A percentile compares a stretch with the other conserved stretches of the same genome.
Conservation (phyloP, 2,888 invertebrate genomes). For the Callyntrura sp. region DNA sequence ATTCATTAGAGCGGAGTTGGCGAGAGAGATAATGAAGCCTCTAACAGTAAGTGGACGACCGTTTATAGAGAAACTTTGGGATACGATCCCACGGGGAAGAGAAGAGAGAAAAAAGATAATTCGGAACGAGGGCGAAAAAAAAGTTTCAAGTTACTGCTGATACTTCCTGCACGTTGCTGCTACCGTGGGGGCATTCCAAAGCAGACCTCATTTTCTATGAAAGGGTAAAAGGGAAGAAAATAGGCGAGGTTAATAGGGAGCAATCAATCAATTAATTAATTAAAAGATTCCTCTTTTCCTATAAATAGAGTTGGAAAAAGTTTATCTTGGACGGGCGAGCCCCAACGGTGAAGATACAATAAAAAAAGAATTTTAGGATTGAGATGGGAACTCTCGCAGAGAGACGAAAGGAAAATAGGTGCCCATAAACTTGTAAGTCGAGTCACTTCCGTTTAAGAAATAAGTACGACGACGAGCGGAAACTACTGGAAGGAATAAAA, state of each 20-base stretch:
- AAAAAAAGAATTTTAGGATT: not conserved
- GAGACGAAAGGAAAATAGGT: not conserved
- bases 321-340: conserved; percentile 3
- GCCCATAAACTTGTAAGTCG: not conserved
- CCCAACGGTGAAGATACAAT: not conserved
- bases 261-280: conserved; percentile 76
- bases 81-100: conserved; percentile 35
- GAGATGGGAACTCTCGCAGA: not conserved
- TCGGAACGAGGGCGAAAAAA: not conserved
- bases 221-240: conserved; percentile 27
- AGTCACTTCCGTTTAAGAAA: conserved; percentile 19
- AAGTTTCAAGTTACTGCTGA: not conserved
- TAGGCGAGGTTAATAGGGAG: conserved; percentile 53
- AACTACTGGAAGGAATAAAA: not conserved
- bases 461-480: not conserved
- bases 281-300: conserved; percentile 57
- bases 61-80: not conserved
- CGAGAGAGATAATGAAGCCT: conserved; percentile 6
- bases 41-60: conserved; percentile 14
- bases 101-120: conserved; percentile 7
- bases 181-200: not conserved
- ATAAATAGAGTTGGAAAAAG: not conserved
- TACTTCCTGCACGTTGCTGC: not conserved
- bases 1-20: not conserved
- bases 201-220: not conserved